Conservation (phyloP, 2,888 invertebrate species). For the Panopea generosa region DNA sequence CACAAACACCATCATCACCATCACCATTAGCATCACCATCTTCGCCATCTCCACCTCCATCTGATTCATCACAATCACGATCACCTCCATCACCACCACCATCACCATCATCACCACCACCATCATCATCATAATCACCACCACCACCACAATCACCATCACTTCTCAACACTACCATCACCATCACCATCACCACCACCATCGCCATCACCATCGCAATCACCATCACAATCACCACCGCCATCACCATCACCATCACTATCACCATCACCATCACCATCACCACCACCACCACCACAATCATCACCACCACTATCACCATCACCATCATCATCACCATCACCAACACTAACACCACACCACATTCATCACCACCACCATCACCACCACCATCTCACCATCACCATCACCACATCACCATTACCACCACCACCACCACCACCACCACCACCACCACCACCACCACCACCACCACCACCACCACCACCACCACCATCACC, state of each 20-base stretch:
- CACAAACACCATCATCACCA: no score
- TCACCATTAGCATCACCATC: no score
- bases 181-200: background rate
- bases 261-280: background rate
- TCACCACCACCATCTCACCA: no score
- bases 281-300: constrained; percentile 4
- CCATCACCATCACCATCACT: constrained; percentile 1
- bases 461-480: background rate
- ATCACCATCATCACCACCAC: constrained; percentile 1
- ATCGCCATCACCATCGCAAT: background rate
- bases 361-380: no score
- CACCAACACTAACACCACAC: background rate
- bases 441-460: no score
- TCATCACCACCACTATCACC: background rate
- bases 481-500: no score
- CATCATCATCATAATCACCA: background rate
- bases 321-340: background rate
- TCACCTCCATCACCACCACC: background rate
- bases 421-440: no score
- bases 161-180: background rate
- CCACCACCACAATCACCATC: background rate
- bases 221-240: constrained; percentile 1
- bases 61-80: no score
- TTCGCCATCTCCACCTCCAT: no score
- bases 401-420: no score